These are phyloP conservation scores for Ligdia adustata DNA, from an alignment of 2,888 invertebrate species.

Conservation along the genomic window DNA sequence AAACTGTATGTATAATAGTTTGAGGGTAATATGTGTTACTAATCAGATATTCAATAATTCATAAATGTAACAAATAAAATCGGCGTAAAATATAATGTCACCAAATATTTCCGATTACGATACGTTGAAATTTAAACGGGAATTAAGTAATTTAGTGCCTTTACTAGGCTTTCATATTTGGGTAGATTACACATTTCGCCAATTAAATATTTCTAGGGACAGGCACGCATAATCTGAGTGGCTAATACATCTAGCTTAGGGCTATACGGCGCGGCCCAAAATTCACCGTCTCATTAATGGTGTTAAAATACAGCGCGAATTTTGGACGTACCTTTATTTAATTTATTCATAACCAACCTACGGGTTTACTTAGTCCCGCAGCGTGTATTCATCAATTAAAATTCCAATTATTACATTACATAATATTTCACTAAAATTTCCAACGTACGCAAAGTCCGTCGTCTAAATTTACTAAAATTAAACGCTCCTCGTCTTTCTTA, in stretches of 20 bases:
- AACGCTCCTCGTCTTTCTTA: conserved; percentile 48
- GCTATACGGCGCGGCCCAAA: conserved; percentile 46
- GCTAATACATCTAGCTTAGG: conserved; percentile 53
- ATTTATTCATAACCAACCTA: conserved; percentile 52
- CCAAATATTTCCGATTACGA: conserved; percentile 45
- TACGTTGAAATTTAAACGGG: conserved; percentile 41
- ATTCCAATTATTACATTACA: conserved; percentile 61
- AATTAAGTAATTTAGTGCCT: conserved; percentile 48
- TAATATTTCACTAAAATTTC: conserved; percentile 61
- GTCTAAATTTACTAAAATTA: conserved; percentile 67
- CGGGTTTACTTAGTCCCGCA: conserved; percentile 50
- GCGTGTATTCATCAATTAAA: conserved; percentile 50
- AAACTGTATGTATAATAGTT: conserved; percentile 58
- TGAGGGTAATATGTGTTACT: conserved; percentile 59
- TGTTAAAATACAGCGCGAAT: conserved; percentile 3
- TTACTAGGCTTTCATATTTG: conserved; percentile 8
- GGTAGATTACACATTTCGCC: not conserved
- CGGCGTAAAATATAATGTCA: no score
- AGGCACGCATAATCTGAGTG: conserved; percentile 23
- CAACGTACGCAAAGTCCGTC: conserved; percentile 45
- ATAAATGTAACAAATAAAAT: no score
- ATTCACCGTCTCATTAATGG: not conserved
- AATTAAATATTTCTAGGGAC: conserved; percentile 1
- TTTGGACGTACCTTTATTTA: not conserved
- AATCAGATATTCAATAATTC: conserved; percentile 68